phyloP scores from a whole-genome alignment of 1,140 invertebrate species.

The Steinernema feltiae region DNA sequence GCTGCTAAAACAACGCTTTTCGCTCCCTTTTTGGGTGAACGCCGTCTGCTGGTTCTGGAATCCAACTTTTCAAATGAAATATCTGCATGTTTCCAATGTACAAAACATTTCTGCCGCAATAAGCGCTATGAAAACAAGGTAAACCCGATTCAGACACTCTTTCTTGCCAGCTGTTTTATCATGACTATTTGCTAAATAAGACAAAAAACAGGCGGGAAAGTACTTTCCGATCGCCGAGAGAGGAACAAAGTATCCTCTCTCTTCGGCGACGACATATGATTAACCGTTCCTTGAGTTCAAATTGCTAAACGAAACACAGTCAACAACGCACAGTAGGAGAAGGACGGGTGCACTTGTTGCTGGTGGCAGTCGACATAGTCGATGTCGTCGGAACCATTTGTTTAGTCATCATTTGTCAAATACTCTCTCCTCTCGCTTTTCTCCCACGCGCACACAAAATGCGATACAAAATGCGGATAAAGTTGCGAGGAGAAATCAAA shows the following conservation, averaged over 20 bases:
- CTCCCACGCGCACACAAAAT: neutral
- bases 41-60: too few relatives aligned
- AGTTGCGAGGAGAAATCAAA: neutral
- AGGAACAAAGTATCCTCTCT: neutral
- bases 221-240: too few relatives aligned
- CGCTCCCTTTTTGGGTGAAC: too few relatives aligned
- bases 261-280: neutral
- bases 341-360: conserved; percentile 3
- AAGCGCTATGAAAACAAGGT: too few relatives aligned
- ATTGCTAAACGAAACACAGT: neutral
- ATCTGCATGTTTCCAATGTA: too few relatives aligned
- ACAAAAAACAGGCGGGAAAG: neutral
- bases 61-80: too few relatives aligned
- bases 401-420: conserved; percentile 4
- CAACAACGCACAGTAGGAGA: neutral
- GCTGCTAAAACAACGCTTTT: too few relatives aligned
- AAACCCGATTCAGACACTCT: too few relatives aligned
- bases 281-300: neutral
- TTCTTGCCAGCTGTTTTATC: too few relatives aligned
- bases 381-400: conserved; percentile 1
- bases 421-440: neutral
- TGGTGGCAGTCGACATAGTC: neutral
- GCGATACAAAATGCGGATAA: neutral
- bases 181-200: neutral
- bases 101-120: too few relatives aligned